Evolutionary conservation across 2,888 invertebrate species (phyloP).

Genomic region (Metopia argyrocephala): DNA sequence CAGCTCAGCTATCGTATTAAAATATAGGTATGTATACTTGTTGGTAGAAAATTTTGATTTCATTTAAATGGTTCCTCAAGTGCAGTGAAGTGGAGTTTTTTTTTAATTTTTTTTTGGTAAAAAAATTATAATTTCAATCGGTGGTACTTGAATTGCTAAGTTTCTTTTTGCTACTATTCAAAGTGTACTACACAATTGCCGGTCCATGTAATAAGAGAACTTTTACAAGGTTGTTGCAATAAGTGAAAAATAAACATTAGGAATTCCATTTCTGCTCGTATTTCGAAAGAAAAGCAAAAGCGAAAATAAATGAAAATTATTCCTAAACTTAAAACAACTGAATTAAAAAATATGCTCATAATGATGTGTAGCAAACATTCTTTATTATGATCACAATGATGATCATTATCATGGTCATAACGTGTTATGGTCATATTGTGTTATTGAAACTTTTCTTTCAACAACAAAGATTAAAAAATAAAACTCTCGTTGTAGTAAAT

Average conservation of each 20-base stretch:
- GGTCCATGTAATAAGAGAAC: constrained; percentile 67
- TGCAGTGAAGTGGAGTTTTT: too few species aligned
- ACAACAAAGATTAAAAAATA: constrained; percentile 52
- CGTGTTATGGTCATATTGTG: too few species aligned
- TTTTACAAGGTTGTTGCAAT: constrained; percentile 71
- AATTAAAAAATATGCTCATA: constrained; percentile 16
- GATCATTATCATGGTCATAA: neutral
- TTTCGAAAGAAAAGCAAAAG: constrained; percentile 33
- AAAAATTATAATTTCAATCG: neutral
- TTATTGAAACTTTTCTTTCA: constrained; percentile 57
- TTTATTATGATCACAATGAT: constrained; percentile 10
- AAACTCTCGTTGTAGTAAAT: neutral
- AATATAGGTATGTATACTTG: too few species aligned
- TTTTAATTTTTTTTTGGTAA: too few species aligned
- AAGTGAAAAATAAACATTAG: constrained; percentile 53
- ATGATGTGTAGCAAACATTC: neutral
- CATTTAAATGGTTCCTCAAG: too few species aligned
- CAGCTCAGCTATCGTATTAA: too few species aligned
- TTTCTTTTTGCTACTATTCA: neutral
- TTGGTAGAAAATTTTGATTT: too few species aligned
- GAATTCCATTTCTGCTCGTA: constrained; percentile 62
- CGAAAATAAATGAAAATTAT: neutral
- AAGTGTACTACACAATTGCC: constrained; percentile 19
- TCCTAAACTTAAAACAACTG: constrained; percentile 18
- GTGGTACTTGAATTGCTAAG: neutral